Percentiles rank a stretch among this genome's conserved stretches.
Conservation (phyloP, 2,797 vertebrate species). For the Bradypus variegatus region DNA sequence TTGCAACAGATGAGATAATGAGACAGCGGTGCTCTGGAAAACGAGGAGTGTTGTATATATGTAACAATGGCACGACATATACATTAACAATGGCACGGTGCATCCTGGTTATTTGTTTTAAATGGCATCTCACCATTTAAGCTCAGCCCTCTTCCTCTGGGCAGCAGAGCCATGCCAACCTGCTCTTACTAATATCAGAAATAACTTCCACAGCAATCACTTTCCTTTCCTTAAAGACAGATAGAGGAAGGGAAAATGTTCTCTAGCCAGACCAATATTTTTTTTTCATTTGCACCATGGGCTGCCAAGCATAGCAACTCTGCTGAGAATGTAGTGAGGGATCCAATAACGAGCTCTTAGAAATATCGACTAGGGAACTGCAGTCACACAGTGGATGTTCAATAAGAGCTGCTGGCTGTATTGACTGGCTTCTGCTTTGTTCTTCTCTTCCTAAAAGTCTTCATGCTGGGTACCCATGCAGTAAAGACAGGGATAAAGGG, state of each 20-base stretch:
- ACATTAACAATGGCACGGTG: background rate
- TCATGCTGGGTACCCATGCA: background rate
- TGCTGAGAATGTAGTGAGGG: background rate
- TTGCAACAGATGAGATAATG: background rate
- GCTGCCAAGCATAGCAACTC: background rate
- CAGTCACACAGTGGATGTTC: fast-evolving
- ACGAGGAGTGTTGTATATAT: background rate
- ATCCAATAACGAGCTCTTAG: background rate
- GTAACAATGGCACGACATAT: background rate
- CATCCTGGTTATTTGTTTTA: background rate
- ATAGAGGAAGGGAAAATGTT: slow-evolving; percentile 5
- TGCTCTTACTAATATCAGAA: slow-evolving; percentile 7
- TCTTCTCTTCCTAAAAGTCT: background rate
- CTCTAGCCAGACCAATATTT: background rate
- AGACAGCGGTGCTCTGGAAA: background rate
- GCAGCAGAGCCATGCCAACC: background rate
- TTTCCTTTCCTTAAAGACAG: background rate
- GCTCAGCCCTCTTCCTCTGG: background rate
- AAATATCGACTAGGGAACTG: background rate
- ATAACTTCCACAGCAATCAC: background rate
- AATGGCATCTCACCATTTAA: background rate
- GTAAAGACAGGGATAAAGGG: background rate
- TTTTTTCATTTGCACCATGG: background rate
- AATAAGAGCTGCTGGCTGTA: background rate
- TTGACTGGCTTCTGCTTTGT: background rate